Conservation (phyloP, 2,113 vertebrate species). For the Oophaga pumilio region DNA sequence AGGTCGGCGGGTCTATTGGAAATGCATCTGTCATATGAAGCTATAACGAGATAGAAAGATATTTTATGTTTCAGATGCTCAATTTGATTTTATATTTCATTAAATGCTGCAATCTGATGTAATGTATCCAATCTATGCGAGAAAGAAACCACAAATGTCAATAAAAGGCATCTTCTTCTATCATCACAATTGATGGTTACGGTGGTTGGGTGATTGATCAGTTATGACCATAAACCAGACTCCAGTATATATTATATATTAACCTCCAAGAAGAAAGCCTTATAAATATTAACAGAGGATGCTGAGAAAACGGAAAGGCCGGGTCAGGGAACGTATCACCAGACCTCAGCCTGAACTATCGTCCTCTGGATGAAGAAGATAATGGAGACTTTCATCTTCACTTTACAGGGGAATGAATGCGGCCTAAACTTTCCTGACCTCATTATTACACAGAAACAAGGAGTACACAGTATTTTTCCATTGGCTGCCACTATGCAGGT, state of each 20-base stretch:
- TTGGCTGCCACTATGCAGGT: too few relatives aligned
- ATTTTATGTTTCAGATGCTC: constrained; percentile 5
- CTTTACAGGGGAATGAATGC: too few relatives aligned
- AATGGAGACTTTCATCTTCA: too few relatives aligned
- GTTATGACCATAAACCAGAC: constrained; percentile 22
- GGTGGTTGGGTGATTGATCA: constrained; percentile 25
- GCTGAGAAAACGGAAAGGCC: not conserved
- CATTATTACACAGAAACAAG: too few relatives aligned
- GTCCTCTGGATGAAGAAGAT: too few relatives aligned
- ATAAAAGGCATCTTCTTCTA: constrained; percentile 1
- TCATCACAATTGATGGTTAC: constrained; percentile 18
- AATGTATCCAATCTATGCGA: not conserved
- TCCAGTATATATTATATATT: not conserved
- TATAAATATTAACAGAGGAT: not conserved
- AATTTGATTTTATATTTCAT: constrained; percentile 6
- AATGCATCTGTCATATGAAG: not conserved
- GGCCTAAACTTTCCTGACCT: too few relatives aligned
- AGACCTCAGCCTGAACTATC: not conserved
- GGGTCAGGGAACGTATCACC: not conserved
- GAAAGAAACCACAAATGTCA: constrained; percentile 25
- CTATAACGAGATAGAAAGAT: not conserved
- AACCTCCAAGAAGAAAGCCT: not conserved
- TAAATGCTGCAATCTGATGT: constrained; percentile 15
- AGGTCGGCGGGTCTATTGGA: not conserved
- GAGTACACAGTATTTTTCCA: too few relatives aligned